Evolutionary conservation across 2,888 invertebrate species (phyloP).

Genomic region (Agonopterix heracliana): DNA sequence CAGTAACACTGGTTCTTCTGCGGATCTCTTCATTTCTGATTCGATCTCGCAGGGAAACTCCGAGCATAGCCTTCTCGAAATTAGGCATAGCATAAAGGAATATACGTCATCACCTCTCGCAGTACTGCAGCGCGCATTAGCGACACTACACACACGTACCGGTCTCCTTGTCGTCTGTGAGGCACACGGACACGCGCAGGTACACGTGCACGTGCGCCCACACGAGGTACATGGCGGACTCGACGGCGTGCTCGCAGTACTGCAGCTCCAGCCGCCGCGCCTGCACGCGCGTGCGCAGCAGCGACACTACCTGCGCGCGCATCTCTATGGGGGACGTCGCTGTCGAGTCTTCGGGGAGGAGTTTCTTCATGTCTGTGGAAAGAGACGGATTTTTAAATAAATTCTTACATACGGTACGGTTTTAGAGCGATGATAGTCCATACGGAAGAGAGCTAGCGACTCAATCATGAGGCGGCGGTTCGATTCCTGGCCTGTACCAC

Average conservation of each 20-base stretch:
- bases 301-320: slow-evolving; percentile 28
- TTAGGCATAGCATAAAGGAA: no score
- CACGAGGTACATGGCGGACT: slow-evolving; percentile 83
- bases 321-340: slow-evolving; percentile 32
- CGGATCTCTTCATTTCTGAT: no score
- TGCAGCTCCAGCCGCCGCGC: slow-evolving; percentile 72
- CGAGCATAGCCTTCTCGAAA: no score
- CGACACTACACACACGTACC: no score
- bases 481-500: no score
- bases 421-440: no score
- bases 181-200: slow-evolving; percentile 75
- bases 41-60: no score
- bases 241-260: slow-evolving; percentile 80
- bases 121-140: no score
- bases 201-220: slow-evolving; percentile 87
- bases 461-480: no score
- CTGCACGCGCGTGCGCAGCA: slow-evolving; percentile 27
- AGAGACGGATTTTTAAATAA: background rate
- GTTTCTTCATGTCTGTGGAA: slow-evolving; percentile 70
- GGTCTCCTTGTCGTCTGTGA: background rate
- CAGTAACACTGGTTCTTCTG: no score
- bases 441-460: no score
- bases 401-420: background rate
- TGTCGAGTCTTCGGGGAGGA: slow-evolving; percentile 34
- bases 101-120: no score